Base-by-base conservation (phyloP, 30 jellyfish, hydroid and myxozoan species). In the Hydra vulgaris region DNA sequence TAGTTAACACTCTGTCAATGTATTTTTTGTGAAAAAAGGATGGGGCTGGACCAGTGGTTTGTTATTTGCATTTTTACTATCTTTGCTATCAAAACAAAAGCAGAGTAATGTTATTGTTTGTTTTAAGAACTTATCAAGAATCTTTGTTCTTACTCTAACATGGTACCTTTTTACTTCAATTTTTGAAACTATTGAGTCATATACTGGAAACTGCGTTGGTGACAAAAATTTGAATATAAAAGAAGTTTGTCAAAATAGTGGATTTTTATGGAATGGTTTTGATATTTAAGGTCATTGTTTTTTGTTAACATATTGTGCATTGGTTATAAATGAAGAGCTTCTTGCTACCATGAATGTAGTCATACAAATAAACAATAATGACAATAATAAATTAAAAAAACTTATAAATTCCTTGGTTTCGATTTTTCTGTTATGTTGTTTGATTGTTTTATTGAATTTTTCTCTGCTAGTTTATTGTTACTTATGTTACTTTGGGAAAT, bases 1-100 rank as follows among this genome's bases (percentile, higher is more conserved):
- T n/a, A n/a, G n/a, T n/a, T n/a, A n/a, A n/a, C n/a, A 85, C 84
- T 24, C 84, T 68, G 80, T 89, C 84, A 89, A 89, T 61, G 89
- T 80, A 23, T 27, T 53, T 23, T 89, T 89, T 81, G 97, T 82
- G 40, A 89, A 89, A 86, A 80, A 81, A 61, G 97, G 97, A 15
- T 89, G 97, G 97, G 97, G 97, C 15, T 89, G 97, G 97, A 89
- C 97, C 23, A 70, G 77, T 8, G 66, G 85, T 4, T 24, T 85
- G 85, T n/a, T 80, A 19, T 71, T 66, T 12, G 83, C 56, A 69
- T 73, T 23, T 76, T 21, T 71, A 55, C 27, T 69, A 0, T 25
- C 71, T 17, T 27, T 54, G 1, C 12, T 83, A 0, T n/a, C 55
- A 0, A 82, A 69, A 21, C 75, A 82, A 56, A 72, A 74, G 21